Base-by-base conservation (phyloP, 1,140 invertebrate species). In the Liolophura sinensis region DNA sequence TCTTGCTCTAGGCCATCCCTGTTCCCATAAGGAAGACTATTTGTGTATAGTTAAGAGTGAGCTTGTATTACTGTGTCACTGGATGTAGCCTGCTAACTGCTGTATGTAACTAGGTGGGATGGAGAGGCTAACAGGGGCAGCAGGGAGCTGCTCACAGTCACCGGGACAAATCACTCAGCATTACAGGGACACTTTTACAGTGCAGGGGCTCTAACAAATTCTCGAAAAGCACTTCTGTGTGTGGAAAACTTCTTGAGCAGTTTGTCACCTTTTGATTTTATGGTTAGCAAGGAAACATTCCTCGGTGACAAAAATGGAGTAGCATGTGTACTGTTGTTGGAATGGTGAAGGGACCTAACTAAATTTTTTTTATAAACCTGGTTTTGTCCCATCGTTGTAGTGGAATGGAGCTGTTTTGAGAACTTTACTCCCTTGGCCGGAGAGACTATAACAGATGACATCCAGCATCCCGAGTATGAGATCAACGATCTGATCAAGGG, bases 341-440 rank as follows among this genome's bases (percentile, higher is more conserved):
- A 40, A 40, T 40, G 31, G 31, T 40, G 31, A 40, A 40, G 31
- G 3, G 31, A 3, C 31, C 31, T 40, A 9, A 3, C 31, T 40
- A 22, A 24, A 18, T 24, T 12, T n/a, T 31, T 55, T n/a, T 20
- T n/a, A 5, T 24, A 18, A 16, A 57, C 31, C 31, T 40, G 31
- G 31, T 40, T 40, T 40, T 40, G 31, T 60, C 25, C 48, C 60
- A 51, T 72, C 54, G 67, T 82, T 81, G 46, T 75, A 88, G 88
- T 89, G 60, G 86, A 89, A 74, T 93, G 79, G 95, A 95, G 93
- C 70, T 88, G 88, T 11, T 87, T 89, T 57, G 89, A 92, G 27
- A 91, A 93, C 76, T 97, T 96, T 83, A 88, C 89, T 9, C 87
- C 89, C 59, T 84, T 95, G 59, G 89, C 89, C 59, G 93, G 92